These are phyloP conservation scores for Nesidiocoris tenuis DNA, from an alignment of 2,888 invertebrate genomes.

Conservation along the genomic window DNA sequence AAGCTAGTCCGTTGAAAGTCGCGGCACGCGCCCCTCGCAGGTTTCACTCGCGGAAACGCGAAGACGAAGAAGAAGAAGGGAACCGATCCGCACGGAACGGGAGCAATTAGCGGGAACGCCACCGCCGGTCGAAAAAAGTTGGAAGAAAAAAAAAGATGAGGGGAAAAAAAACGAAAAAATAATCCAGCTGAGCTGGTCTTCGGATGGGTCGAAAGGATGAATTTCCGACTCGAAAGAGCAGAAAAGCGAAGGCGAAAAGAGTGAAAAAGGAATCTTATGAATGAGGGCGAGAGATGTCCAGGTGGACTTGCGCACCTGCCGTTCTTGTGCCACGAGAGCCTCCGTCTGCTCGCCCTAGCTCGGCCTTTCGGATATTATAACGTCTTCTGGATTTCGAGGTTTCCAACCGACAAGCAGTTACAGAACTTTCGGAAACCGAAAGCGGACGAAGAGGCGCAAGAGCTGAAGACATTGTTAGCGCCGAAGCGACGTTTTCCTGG, in stretches of 20 bases:
- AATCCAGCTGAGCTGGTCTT: constrained; percentile 14
- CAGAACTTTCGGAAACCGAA: constrained; percentile 40
- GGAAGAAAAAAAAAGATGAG: constrained; percentile 8
- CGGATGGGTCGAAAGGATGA: not conserved
- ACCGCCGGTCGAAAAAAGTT: not conserved
- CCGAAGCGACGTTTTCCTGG: too few relatives aligned
- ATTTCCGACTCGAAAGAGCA: constrained; percentile 1
- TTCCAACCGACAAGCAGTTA: not conserved
- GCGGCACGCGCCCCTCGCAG: not conserved
- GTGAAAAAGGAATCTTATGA: constrained; percentile 41
- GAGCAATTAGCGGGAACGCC: constrained; percentile 28
- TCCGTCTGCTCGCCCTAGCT: not conserved
- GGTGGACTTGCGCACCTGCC: constrained; percentile 38
- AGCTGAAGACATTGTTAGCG: too few relatives aligned
- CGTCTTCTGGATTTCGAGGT: not conserved
- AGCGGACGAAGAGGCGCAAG: constrained; percentile 21
- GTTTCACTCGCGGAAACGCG: not conserved
- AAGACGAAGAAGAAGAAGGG: not conserved
- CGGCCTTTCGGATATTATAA: not conserved
- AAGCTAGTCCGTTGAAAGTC: not conserved
- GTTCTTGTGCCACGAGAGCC: constrained; percentile 5
- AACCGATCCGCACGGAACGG: not conserved
- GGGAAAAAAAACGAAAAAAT: constrained; percentile 5
- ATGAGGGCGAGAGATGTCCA: constrained; percentile 41
- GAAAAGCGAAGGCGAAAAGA: constrained; percentile 19